Evolutionary conservation across 2,797 vertebrate genomes (phyloP), one percentile per base, ranked within the genome.

Genomic region (Enoplosus armatus): DNA sequence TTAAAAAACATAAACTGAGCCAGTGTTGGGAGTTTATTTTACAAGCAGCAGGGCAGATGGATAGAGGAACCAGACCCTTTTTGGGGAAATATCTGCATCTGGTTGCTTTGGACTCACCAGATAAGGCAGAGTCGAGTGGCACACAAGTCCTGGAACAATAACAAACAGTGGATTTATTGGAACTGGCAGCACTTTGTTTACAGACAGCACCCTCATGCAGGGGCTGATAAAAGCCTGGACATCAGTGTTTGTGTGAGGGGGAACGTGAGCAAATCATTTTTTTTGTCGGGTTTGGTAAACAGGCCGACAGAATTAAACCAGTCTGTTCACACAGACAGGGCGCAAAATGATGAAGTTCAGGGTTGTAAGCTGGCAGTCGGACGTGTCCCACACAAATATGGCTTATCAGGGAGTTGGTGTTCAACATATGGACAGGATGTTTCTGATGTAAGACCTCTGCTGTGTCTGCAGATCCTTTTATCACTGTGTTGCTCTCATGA

Each of bases 141-240:
- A 48, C 6, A 26, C 16, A 35, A 22, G 79, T 80, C 74, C 67
- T 75, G 62, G 66, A 88, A 88, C 79, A 83, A 79, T 85, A 81
- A 59, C 69, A 80, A 78, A 69, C 56, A 31, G 43, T 58, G 71
- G 84, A 89, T 92, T 91, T 85, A 92, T 87, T 68, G 73, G 51
- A 53, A 2, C 81, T 77, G 78, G 79, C 77, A 75, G 83, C 64
- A 22, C 39, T 18, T 1, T 84, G 89, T 89, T 85, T 80, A 72
- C 62, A 85, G 47, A 76, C 76, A 68, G 69, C 50, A 41, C n/a
- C 59, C 60, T 69, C 58, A 31, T 85, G 75, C 69, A 68, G 76
- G 55, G 75, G 72, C 76, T 82, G 83, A 89, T 87, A 87, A 80
- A 47, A 70, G 26, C 22, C 41, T 72, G 71, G 74, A 67, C 63